A percentile compares a stretch with the other conserved stretches of the same genome.
Conservation (phyloP, 2,888 invertebrate species). For the Heteromyza rotundicornis region DNA sequence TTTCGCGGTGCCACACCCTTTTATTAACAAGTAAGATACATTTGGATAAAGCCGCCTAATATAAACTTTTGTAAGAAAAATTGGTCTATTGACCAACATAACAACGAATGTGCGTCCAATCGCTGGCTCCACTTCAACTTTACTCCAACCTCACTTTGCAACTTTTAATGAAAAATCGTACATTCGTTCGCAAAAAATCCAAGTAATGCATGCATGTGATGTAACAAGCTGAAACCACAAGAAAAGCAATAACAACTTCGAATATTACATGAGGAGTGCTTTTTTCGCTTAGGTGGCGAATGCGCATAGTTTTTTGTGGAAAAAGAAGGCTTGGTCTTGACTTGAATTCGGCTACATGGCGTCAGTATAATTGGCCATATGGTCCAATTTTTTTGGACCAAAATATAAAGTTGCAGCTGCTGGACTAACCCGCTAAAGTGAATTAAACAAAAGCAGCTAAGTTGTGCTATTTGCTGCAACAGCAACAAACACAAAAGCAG, state of each 20-base stretch:
- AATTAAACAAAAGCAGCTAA: neutral
- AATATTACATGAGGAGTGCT: neutral
- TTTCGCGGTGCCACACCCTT: no score
- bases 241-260: neutral
- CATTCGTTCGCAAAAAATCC: neutral
- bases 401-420: neutral
- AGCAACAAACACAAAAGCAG: neutral
- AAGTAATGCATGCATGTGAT: neutral
- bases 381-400: neutral
- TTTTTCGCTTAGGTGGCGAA: neutral
- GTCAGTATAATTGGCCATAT: slow-evolving; percentile 1
- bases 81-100: neutral
- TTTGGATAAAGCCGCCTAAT: no score
- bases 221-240: neutral
- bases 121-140: neutral
- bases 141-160: neutral
- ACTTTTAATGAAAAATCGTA: neutral
- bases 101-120: neutral
- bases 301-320: neutral
- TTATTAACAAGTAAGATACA: no score
- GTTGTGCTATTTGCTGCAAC: no score
- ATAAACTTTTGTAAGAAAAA: no score
- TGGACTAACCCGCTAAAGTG: neutral
- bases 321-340: slow-evolving; percentile 2
- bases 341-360: slow-evolving; percentile 2